Evolutionary conservation across 2,888 invertebrate genomes (phyloP).

Genomic region (Camponotus fellah): DNA sequence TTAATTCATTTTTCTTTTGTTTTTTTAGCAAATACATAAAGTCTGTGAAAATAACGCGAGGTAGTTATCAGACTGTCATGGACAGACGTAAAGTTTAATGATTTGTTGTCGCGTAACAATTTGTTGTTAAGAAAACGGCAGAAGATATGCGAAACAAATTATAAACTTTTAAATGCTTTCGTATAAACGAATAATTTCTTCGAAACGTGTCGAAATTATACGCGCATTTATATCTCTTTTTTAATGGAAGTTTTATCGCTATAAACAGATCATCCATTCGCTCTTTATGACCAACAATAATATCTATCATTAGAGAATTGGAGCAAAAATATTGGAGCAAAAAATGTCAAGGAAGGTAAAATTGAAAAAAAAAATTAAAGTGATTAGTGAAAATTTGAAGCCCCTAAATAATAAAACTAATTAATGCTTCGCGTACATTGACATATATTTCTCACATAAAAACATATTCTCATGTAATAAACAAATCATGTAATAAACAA

Average conservation of each 20-base stretch:
- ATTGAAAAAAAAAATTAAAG: neutral
- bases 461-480: neutral
- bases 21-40: conserved; percentile 22
- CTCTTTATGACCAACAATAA: neutral
- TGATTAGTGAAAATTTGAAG: neutral
- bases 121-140: conserved; percentile 40
- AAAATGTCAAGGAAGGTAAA: neutral
- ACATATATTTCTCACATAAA: neutral
- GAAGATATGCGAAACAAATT: conserved; percentile 43
- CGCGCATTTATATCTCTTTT: conserved; percentile 3
- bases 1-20: neutral
- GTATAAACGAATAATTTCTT: neutral
- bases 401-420: conserved; percentile 1
- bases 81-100: conserved; percentile 49
- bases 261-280: neutral
- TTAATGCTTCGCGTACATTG: neutral
- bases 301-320: neutral
- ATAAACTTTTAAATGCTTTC: conserved; percentile 34
- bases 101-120: conserved; percentile 47
- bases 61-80: conserved; percentile 48
- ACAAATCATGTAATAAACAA: neutral
- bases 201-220: conserved; percentile 21
- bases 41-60: neutral
- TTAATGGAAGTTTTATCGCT: conserved; percentile 26
- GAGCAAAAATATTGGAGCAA: neutral